phyloP scores from a whole-genome alignment of 2,888 invertebrate genomes.

The Pachydiplax longipennis region DNA sequence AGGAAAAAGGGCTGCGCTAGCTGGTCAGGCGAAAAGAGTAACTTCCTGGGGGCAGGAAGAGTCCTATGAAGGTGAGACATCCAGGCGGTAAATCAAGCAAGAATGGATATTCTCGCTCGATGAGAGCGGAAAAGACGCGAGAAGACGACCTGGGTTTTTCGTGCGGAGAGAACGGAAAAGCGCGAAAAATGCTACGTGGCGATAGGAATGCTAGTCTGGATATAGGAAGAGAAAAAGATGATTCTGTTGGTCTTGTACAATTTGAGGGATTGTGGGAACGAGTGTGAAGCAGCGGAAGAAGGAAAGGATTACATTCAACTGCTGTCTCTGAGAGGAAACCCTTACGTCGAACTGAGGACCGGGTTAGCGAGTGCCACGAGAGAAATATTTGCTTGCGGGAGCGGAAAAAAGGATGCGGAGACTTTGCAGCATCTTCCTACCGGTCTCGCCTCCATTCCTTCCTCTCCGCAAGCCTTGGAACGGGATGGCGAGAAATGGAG shows the following conservation, averaged over 20 bases:
- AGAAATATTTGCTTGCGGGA: not conserved
- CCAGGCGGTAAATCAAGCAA: conserved; percentile 34
- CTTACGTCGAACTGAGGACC: not conserved
- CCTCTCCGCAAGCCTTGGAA: not conserved
- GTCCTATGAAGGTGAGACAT: not conserved
- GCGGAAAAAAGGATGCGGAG: conserved; percentile 18
- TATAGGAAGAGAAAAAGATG: not conserved
- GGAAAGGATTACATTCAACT: not conserved
- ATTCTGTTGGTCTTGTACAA: not conserved
- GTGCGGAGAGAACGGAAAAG: not conserved
- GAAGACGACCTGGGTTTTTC: not conserved
- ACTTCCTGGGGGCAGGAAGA: not conserved
- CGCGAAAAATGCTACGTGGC: conserved; percentile 1
- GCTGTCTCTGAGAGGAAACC: not conserved
- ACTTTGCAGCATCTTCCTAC: not conserved
- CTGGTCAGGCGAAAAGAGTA: conserved; percentile 13
- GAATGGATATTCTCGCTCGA: conserved; percentile 13
- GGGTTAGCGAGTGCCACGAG: not conserved
- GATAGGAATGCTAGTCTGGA: not conserved
- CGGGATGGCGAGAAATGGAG: not conserved
- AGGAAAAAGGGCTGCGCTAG: not conserved
- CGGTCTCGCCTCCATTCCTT: not conserved
- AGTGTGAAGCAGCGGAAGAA: not conserved
- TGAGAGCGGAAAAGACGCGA: not conserved
- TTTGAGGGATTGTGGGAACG: conserved; percentile 12